A percentile compares a stretch with the other conserved stretches of the same genome.
These are phyloP conservation scores for Zosterops lateralis DNA, from an alignment of 2,113 vertebrate genomes.

Conservation along the genomic window DNA sequence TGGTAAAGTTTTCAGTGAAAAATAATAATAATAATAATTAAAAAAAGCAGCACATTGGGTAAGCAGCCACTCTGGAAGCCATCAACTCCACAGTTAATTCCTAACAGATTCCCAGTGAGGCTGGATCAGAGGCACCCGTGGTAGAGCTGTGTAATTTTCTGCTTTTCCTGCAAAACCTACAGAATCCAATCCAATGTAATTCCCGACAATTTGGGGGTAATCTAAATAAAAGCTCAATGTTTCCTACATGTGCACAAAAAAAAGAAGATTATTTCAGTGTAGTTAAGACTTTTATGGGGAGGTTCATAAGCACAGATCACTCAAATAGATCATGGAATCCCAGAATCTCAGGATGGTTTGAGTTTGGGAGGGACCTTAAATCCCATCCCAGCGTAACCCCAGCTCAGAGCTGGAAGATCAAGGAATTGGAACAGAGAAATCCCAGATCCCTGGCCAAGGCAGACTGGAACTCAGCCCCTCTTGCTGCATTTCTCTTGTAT, in stretches of 20 bases:
- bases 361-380: background rate
- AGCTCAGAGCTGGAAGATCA: background rate
- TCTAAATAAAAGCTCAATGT: background rate
- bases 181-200: background rate
- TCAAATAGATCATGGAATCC: background rate
- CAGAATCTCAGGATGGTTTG: background rate
- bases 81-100: background rate
- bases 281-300: background rate
- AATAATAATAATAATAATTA: background rate
- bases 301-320: background rate
- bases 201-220: background rate
- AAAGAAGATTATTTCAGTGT: background rate
- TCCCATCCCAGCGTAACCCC: background rate
- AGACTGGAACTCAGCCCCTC: background rate
- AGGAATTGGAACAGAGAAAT: accelerated
- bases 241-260: accelerated
- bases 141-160: background rate
- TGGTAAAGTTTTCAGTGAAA: background rate
- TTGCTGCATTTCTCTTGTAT: background rate
- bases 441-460: background rate
- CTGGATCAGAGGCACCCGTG: background rate
- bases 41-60: background rate
- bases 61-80: background rate
- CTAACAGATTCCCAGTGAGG: background rate
- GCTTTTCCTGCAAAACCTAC: background rate